Evolutionary conservation across 2,888 invertebrate genomes (phyloP).

Genomic region (Folsomia manolachei): DNA sequence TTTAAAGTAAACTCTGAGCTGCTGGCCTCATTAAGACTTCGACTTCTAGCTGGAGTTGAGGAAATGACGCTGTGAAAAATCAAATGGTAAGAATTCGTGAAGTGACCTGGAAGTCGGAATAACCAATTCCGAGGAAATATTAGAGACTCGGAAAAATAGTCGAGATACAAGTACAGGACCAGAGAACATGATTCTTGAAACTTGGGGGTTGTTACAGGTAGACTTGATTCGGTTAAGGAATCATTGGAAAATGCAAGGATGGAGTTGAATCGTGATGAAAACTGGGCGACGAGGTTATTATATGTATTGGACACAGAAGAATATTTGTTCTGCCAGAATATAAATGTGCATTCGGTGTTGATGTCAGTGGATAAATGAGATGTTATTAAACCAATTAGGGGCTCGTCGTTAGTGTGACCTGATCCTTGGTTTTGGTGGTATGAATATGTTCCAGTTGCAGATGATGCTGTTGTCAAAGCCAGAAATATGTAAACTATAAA

Average conservation of each 20-base stretch:
- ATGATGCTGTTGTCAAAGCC: too few relatives aligned
- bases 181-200: background rate
- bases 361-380: too few relatives aligned
- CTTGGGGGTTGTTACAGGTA: background rate
- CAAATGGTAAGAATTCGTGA: background rate
- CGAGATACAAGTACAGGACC: background rate
- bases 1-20: background rate
- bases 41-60: background rate
- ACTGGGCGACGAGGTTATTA: background rate
- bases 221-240: background rate
- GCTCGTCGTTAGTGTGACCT: too few relatives aligned
- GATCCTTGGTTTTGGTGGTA: too few relatives aligned
- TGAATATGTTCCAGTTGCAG: too few relatives aligned
- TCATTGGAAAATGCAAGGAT: background rate
- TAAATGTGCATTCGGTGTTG: too few relatives aligned
- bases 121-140: background rate
- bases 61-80: background rate
- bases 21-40: too few relatives aligned
- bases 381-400: too few relatives aligned
- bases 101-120: background rate
- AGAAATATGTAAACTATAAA: too few relatives aligned
- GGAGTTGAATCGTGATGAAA: background rate
- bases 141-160: background rate
- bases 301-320: too few relatives aligned
- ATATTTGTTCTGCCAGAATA: too few relatives aligned